phyloP scores from a whole-genome alignment of 2,888 invertebrate genomes.

The Amblyteles armatorius region DNA sequence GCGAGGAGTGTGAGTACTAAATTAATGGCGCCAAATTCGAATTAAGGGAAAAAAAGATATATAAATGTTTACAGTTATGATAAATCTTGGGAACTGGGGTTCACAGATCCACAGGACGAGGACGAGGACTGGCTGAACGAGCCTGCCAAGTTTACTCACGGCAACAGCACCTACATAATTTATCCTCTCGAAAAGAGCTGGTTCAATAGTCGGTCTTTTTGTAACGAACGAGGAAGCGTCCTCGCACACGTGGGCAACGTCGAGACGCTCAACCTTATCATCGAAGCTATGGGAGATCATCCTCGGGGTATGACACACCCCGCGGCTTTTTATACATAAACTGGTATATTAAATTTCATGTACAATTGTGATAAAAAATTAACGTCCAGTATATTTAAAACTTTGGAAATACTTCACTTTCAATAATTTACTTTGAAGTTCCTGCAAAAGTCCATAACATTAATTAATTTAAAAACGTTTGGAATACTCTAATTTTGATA shows the following conservation, averaged over 20 bases:
- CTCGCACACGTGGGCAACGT: conserved; percentile 70
- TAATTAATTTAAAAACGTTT: no score
- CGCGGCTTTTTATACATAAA: no score
- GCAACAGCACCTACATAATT: conserved; percentile 73
- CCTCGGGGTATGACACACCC: conserved; percentile 65
- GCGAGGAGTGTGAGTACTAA: conserved; percentile 81
- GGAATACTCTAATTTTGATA: no score
- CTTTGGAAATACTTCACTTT: no score
- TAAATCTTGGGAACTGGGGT: conserved; percentile 41
- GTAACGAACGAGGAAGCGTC: conserved; percentile 69
- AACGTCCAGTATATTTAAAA: no score
- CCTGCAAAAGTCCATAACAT: no score
- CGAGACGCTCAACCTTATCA: conserved; percentile 70
- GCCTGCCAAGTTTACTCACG: conserved; percentile 72
- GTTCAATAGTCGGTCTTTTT: conserved; percentile 73
- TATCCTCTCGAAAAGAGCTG: conserved; percentile 74
- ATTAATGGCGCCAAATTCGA: background rate
- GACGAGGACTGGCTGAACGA: conserved; percentile 74
- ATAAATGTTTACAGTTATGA: conserved; percentile 34
- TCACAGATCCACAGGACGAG: conserved; percentile 72
- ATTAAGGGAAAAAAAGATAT: conserved; percentile 6
- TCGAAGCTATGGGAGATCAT: conserved; percentile 77
- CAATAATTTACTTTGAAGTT: no score
- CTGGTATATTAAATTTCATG: no score
- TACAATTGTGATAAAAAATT: no score